phyloP scores from a whole-genome alignment of 2,113 vertebrate genomes.

The Alethe diademata region DNA sequence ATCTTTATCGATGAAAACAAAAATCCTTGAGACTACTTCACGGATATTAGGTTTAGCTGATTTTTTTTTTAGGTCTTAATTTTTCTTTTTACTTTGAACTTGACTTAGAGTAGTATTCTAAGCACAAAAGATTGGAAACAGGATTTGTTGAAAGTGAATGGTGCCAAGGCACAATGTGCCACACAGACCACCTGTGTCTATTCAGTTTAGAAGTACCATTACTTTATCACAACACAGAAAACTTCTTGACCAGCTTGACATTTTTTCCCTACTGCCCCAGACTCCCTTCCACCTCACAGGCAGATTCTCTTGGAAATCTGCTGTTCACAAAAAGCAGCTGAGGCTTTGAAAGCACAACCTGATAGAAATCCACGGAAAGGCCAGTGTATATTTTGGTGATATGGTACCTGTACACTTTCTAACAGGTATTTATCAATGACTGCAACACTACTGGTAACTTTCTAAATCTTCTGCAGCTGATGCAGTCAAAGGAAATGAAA shows the following conservation, averaged over 20 bases:
- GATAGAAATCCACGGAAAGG: background rate
- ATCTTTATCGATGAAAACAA: background rate
- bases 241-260: background rate
- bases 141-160: background rate
- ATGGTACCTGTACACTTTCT: background rate
- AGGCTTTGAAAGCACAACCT: background rate
- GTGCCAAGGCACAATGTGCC: accelerated
- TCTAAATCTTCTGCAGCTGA: background rate
- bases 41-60: background rate
- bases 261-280: background rate
- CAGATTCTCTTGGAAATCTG: background rate
- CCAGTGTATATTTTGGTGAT: background rate
- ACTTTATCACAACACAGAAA: background rate
- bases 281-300: background rate
- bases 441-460: background rate
- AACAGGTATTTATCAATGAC: background rate
- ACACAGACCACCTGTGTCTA: no score
- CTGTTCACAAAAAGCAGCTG: background rate
- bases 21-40: background rate
- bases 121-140: background rate
- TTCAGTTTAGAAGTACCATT: background rate
- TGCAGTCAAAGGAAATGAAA: background rate
- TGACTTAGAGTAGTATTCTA: background rate
- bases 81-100: background rate
- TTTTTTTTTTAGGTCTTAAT: background rate